Conservation (phyloP, 2,113 vertebrate species). For the Scartelaos histophorus region DNA sequence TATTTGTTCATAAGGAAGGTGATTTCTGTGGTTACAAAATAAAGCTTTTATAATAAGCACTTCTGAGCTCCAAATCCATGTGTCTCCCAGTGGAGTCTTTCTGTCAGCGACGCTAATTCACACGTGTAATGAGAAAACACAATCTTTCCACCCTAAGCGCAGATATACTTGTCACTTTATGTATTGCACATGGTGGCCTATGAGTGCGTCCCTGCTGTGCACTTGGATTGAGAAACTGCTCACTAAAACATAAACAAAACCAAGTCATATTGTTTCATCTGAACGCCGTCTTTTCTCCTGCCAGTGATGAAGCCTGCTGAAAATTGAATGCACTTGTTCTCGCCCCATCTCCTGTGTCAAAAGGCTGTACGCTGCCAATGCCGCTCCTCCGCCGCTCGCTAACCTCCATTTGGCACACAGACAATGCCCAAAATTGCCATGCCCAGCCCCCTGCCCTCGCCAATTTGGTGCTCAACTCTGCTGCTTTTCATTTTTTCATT, state of each 20-base stretch:
- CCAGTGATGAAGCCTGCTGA: slow-evolving; percentile 34
- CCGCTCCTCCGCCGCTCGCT: slow-evolving; percentile 51
- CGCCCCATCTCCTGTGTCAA: slow-evolving; percentile 59
- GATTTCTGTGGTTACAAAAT: slow-evolving; percentile 11
- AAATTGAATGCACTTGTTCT: slow-evolving; percentile 70
- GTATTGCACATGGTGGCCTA: slow-evolving; percentile 29
- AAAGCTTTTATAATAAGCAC: slow-evolving; percentile 31
- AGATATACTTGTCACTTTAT: slow-evolving; percentile 19
- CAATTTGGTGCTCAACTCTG: slow-evolving; percentile 39
- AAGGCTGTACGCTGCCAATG: slow-evolving; percentile 57
- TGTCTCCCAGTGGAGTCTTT: slow-evolving; percentile 25
- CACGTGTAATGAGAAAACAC: slow-evolving; percentile 27
- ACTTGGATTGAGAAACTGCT: slow-evolving; percentile 38
- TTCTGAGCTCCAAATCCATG: slow-evolving; percentile 17
- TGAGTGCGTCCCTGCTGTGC: slow-evolving; percentile 1
- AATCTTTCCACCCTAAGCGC: slow-evolving; percentile 9
- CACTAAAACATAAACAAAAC: slow-evolving; percentile 45
- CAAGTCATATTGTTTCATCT: slow-evolving; percentile 50
- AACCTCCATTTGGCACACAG: slow-evolving; percentile 67
- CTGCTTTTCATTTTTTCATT: slow-evolving; percentile 40
- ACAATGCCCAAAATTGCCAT: slow-evolving; percentile 63
- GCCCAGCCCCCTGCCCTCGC: slow-evolving; percentile 41
- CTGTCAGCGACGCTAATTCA: slow-evolving; percentile 40
- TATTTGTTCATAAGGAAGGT: too few relatives aligned
- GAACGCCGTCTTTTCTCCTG: slow-evolving; percentile 26